These are phyloP conservation scores for Anableps anableps DNA, from an alignment of 2,797 vertebrate species.

Conservation along the genomic window DNA sequence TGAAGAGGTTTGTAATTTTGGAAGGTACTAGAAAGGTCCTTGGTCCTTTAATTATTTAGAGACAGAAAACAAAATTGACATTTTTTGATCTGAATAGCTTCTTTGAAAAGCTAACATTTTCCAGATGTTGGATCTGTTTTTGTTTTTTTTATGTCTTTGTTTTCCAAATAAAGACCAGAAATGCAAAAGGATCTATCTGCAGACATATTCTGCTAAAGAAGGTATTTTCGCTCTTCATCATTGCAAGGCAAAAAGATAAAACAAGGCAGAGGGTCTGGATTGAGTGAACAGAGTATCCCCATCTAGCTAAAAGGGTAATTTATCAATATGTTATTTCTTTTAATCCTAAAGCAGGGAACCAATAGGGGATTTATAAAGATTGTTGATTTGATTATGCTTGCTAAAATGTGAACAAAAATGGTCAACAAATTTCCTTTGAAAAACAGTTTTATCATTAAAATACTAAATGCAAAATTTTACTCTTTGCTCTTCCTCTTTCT, in stretches of 20 bases:
- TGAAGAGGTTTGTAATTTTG: too few relatives aligned
- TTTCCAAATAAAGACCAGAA: too few relatives aligned
- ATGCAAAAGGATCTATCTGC: not conserved
- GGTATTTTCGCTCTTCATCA: constrained; percentile 64
- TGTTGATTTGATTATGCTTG: not conserved
- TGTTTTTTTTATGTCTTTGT: too few relatives aligned
- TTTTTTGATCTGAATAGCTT: too few relatives aligned
- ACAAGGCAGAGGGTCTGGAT: constrained; percentile 6
- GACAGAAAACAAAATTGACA: too few relatives aligned
- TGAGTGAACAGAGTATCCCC: constrained; percentile 14
- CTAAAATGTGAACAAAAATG: not conserved
- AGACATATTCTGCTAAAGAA: too few relatives aligned
- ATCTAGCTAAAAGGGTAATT: not conserved
- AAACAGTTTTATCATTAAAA: not conserved
- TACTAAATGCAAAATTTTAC: not conserved
- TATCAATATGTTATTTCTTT: not conserved
- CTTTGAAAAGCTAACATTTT: too few relatives aligned
- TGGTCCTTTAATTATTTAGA: too few relatives aligned
- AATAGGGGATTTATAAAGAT: not conserved
- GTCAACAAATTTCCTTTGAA: not conserved
- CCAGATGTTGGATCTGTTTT: too few relatives aligned
- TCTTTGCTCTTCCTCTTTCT: too few relatives aligned
- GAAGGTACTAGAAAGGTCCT: too few relatives aligned
- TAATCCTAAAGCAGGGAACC: not conserved
- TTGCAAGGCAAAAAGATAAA: constrained; percentile 51